phyloP scores from a whole-genome alignment of 2,888 invertebrate species.

The Drosophila histrio region DNA sequence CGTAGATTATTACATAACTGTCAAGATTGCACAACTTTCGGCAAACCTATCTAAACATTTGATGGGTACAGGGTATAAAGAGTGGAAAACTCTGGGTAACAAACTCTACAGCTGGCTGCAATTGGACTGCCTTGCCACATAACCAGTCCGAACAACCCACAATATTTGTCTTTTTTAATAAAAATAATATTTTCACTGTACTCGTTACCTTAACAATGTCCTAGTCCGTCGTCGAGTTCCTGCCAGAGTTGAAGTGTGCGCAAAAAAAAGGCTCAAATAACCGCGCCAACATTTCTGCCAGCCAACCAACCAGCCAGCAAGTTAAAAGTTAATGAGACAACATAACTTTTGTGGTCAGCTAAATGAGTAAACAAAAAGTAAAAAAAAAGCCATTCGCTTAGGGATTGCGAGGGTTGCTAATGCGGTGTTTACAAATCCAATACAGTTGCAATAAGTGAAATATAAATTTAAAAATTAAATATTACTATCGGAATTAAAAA shows the following conservation, averaged over 20 bases:
- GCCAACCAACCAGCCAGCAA: constrained; percentile 55
- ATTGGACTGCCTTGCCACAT: constrained; percentile 24
- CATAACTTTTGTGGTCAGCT: constrained; percentile 76
- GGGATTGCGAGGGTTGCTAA: constrained; percentile 34
- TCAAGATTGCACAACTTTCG: background rate
- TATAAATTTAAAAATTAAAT: background rate
- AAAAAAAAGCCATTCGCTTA: constrained; percentile 14
- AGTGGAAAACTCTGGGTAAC: constrained; percentile 3
- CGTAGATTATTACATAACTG: background rate
- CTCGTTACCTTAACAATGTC: constrained; percentile 77
- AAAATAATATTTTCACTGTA: constrained; percentile 79
- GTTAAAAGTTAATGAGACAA: constrained; percentile 80
- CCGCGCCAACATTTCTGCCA: constrained; percentile 52
- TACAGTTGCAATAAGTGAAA: background rate
- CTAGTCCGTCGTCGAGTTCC: constrained; percentile 49
- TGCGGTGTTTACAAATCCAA: background rate
- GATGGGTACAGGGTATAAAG: constrained; percentile 6
- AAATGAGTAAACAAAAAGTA: constrained; percentile 65
- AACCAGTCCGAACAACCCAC: constrained; percentile 37
- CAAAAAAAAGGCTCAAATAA: constrained; percentile 70
- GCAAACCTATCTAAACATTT: background rate
- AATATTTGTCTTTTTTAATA: constrained; percentile 81
- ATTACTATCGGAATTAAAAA: background rate
- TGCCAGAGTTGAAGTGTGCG: constrained; percentile 61
- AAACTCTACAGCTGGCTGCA: constrained; percentile 43